Conservation (phyloP, 2,113 vertebrate species). For the Gobius niger region DNA sequence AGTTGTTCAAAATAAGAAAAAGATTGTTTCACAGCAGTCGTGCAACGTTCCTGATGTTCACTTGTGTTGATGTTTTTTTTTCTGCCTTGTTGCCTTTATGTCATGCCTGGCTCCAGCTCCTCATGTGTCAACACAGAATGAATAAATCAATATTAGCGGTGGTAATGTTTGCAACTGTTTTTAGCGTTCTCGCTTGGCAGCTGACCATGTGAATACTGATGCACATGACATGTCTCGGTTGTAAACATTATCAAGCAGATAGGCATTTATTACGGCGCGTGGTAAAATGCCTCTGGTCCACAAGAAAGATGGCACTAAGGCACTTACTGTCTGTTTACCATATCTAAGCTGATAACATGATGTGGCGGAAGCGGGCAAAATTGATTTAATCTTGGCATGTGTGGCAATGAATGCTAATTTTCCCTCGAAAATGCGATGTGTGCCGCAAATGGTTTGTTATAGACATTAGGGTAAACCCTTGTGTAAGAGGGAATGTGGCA, state of each 20-base stretch:
- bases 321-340: constrained; percentile 67
- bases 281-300: constrained; percentile 52
- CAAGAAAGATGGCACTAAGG: constrained; percentile 60
- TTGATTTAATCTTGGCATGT: constrained; percentile 69
- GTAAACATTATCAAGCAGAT: constrained; percentile 53
- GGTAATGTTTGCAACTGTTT: constrained; percentile 31
- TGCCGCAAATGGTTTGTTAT: constrained; percentile 58
- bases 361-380: constrained; percentile 68
- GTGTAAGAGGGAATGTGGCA: constrained; percentile 44
- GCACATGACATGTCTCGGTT: constrained; percentile 27
- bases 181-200: constrained; percentile 24
- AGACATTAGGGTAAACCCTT: constrained; percentile 60
- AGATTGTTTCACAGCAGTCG: neutral
- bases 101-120: neutral
- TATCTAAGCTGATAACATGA: constrained; percentile 66
- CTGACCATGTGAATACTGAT: constrained; percentile 49
- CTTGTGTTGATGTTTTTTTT: neutral
- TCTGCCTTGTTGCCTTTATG: neutral
- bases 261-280: constrained; percentile 43
- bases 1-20: neutral
- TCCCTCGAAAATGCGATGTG: constrained; percentile 68
- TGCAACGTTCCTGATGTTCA: neutral
- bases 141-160: constrained; percentile 10
- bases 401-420: constrained; percentile 72
- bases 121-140: neutral